Evolutionary conservation across 2,888 invertebrate genomes (phyloP), one percentile per base, ranked within the genome.

Genomic region (Litoditis marina): DNA sequence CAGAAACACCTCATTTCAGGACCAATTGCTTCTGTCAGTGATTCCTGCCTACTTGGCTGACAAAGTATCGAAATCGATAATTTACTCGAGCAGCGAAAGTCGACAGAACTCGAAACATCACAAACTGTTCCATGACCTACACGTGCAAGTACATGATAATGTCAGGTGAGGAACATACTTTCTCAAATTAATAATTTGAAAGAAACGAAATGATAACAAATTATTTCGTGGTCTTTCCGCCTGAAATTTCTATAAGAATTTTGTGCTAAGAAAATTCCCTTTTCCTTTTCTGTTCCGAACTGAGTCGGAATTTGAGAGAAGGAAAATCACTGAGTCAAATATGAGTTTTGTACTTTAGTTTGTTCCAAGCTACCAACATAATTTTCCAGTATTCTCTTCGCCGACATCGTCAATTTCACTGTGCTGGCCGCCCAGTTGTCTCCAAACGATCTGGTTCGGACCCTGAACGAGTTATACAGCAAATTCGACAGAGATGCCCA

Each of bases 391-490:
- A 94, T 96, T 73, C 86, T 96, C 47, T 96, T 94, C 84, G 95
- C 95, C 0, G 95, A 96, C 84, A 95, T 96, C 77, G 95, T 96
- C 32, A 95, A 94, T 86, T 96, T 96, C 84, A 96, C 96, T 0
- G 94, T 94, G 0, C 86, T 96, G 39, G 94, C 95, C 0, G 93
- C 94, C 74, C 89, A 92, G 71, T 87, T 95, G 76, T 90, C 90
- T 49, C 94, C 95, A 16, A 92, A 92, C 1, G 94, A 95, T 83
- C 87, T 96, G 53, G 95, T 96, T 25, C 91, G 91, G 85, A 94
- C 94, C 1, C 87, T 96, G 63, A 96, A 96, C 84, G 94, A 95
- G 84, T 88, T 96, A 4, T 96, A 95, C 81, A 94, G 94, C 1
- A 88, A 94, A 78, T 96, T 96, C 84, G 96, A 96, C 86, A 92